Evolutionary conservation across 2,797 vertebrate genomes (phyloP).

Genomic region (Sebastes oblongus): DNA sequence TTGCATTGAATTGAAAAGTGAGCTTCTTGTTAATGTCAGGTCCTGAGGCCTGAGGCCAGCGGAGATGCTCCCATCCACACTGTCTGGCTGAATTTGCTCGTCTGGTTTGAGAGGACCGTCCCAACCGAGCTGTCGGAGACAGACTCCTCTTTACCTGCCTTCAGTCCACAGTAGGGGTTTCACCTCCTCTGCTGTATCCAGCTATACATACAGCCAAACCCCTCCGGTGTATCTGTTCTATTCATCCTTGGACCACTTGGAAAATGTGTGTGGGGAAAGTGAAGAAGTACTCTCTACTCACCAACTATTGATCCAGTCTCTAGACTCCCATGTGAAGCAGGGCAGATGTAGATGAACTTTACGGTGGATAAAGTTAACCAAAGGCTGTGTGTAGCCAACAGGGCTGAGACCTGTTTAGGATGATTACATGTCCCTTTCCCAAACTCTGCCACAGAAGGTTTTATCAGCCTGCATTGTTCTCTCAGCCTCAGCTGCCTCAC

Average conservation of each 20-base stretch:
- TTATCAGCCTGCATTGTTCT: conserved; percentile 62
- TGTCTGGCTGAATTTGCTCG: background rate
- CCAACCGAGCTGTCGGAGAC: background rate
- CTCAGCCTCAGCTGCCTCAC: conserved; percentile 19
- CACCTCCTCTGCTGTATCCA: background rate
- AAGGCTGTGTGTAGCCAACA: too few species aligned
- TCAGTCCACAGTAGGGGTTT: background rate
- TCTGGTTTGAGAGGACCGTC: conserved; percentile 4
- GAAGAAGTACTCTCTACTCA: background rate
- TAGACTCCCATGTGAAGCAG: background rate
- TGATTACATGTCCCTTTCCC: background rate
- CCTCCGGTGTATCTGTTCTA: background rate
- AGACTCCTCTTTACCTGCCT: background rate
- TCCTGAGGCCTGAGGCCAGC: background rate
- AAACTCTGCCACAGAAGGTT: conserved; percentile 47
- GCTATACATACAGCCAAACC: conserved; percentile 7
- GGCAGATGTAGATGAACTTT: background rate
- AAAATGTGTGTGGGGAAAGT: conserved; percentile 8
- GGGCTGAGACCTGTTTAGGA: too few species aligned
- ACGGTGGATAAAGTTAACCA: background rate
- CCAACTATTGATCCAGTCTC: background rate
- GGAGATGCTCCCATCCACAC: background rate
- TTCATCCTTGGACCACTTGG: background rate
- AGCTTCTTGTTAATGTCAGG: background rate
- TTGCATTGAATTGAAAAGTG: background rate